Percentiles rank a stretch among this genome's conserved stretches.
Evolutionary conservation across 2,797 vertebrate species (phyloP).

Genomic region (Crax fasciolata): DNA sequence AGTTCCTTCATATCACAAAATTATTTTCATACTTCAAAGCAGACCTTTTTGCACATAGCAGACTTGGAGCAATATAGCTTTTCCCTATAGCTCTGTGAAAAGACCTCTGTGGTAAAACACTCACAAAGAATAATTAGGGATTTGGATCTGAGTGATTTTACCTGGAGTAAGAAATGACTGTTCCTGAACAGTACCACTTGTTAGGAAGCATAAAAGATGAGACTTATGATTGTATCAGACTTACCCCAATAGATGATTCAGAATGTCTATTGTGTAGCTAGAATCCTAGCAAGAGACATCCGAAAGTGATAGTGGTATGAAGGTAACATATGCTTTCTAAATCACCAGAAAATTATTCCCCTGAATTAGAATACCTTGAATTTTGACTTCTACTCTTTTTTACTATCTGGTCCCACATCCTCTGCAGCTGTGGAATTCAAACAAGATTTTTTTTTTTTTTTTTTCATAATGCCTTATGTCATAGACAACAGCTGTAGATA

Average conservation of each 20-base stretch:
- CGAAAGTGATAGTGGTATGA: not conserved
- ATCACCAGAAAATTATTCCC: not conserved
- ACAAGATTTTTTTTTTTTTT: not conserved
- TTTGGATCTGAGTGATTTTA: not conserved
- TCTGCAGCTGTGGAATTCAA: constrained; percentile 61
- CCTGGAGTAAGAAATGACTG: not conserved
- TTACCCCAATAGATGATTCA: not conserved
- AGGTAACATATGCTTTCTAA: not conserved
- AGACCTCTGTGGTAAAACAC: not conserved
- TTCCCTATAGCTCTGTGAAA: not conserved
- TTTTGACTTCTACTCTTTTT: not conserved
- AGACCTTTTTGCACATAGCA: rapidly evolving
- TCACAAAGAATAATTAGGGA: not conserved
- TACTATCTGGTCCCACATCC: constrained; percentile 7
- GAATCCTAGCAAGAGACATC: not conserved
- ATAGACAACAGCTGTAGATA: constrained; percentile 14
- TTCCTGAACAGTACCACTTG: not conserved
- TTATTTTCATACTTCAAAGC: not conserved
- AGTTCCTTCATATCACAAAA: not conserved
- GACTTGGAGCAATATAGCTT: not conserved
- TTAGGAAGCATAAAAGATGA: not conserved
- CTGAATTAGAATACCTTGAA: not conserved
- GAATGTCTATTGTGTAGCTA: not conserved
- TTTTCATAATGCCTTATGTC: not conserved
- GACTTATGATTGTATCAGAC: not conserved